Conservation (phyloP, 1,140 invertebrate species). For the Saccostrea cuccullata region DNA sequence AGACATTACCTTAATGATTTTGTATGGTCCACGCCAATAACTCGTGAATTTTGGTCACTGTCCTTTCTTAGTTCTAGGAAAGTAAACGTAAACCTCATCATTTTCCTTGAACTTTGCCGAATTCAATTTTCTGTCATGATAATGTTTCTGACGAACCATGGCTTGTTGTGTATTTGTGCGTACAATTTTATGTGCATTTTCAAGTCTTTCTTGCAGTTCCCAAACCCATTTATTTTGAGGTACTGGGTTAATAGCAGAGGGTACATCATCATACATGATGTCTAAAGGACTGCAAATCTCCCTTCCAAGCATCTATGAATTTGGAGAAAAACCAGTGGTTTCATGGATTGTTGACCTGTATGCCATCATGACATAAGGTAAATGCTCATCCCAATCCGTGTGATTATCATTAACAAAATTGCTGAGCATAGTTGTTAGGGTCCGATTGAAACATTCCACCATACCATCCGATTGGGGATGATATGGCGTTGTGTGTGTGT, state of each 20-base stretch:
- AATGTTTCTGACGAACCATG: background rate
- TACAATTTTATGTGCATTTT: background rate
- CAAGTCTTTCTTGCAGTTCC: background rate
- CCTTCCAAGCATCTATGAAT: background rate
- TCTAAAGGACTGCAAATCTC: background rate
- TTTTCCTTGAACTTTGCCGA: background rate
- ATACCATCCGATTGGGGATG: slow-evolving; percentile 7
- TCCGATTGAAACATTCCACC: slow-evolving; percentile 17
- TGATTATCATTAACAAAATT: slow-evolving; percentile 23
- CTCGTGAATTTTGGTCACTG: too few species aligned
- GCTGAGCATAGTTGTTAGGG: background rate
- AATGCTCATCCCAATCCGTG: background rate
- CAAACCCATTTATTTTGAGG: too few species aligned
- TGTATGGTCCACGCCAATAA: too few species aligned
- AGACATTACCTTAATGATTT: too few species aligned
- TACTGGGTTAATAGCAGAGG: too few species aligned
- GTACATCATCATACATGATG: too few species aligned
- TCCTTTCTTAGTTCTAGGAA: too few species aligned
- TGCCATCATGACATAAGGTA: too few species aligned
- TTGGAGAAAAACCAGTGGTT: background rate
- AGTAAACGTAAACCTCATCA: too few species aligned
- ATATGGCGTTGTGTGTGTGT: too few species aligned
- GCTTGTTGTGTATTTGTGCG: background rate
- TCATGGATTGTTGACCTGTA: background rate
- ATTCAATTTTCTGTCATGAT: background rate